Base-by-base conservation (phyloP, 2,888 invertebrate genomes). In the Clistopyga incitator region DNA sequence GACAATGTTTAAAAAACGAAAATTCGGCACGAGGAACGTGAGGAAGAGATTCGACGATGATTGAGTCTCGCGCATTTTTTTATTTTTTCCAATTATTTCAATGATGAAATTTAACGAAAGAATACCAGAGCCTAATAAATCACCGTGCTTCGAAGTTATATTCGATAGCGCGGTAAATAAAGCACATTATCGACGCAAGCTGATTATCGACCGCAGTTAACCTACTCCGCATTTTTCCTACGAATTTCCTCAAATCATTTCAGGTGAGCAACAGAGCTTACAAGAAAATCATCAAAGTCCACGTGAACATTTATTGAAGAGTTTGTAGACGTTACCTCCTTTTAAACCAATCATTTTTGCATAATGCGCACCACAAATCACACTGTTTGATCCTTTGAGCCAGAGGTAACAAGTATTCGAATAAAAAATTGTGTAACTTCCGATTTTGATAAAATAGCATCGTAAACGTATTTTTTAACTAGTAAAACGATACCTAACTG, bases 1-100 rank as follows among this genome's bases (percentile, higher is more conserved):
- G 70, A 90, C 92, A 18, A 92, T 91, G 2, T 97, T 97, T 90
- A 97, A 97, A 89, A 96, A 96, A 90, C 94, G 97, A 80, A 97
- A 96, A 93, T 93, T 96, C 18, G 94, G 94, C 1, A 96, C 95
- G 89, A 94, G 95, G 87, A 96, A 96, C 90, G 94, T 95, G 81
- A 93, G 97, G 80, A 95, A 95, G 90, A 95, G 96, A 92, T 85
- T 94, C 29, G 95, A 95, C 88, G 95, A 96, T 88, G 95, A 96
- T 87, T 95, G 90, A 93, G 45, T n/a, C 50, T 50, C 11, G 11
- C 20, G 15, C 20, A 20, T 18, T 20, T 45, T 1, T 20, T 38
- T 10, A 50, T 61, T 13, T n/a, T 3, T 59, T 59, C 13, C 15
- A 54, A 61, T 38, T 45, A 47, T 72, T 72, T 23, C 54, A 52